Conservation (phyloP, 2,888 invertebrate genomes). For the Amphipoea lucens region DNA sequence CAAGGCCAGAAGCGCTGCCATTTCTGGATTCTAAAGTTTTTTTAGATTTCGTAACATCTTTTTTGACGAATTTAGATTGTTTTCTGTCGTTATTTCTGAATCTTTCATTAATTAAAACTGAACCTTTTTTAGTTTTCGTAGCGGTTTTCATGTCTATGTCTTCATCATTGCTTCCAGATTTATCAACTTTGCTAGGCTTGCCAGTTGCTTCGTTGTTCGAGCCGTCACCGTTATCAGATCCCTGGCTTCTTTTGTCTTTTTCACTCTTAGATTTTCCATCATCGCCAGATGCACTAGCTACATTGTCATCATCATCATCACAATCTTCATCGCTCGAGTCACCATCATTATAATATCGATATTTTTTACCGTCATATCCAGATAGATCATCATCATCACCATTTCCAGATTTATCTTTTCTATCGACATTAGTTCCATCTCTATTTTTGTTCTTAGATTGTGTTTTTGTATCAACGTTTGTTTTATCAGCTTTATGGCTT, state of each 20-base stretch:
- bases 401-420: not conserved
- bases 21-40: not conserved
- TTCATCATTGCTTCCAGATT: not conserved
- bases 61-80: not conserved
- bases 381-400: not conserved
- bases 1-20: not conserved
- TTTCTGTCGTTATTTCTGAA: not conserved
- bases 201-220: not conserved
- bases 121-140: not conserved
- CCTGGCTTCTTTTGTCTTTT: not conserved
- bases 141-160: not conserved
- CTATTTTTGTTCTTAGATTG: not conserved
- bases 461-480: too few species aligned
- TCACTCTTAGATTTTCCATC: not conserved
- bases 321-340: not conserved
- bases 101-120: not conserved
- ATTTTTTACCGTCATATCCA: not conserved
- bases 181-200: not conserved
- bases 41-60: not conserved
- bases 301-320: not conserved
- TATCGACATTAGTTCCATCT: not conserved
- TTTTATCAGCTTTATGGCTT: too few species aligned
- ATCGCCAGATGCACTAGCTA: not conserved
- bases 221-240: not conserved
- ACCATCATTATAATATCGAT: not conserved